Conservation (phyloP, 1,140 invertebrate genomes). For the Penaeus chinensis region DNA sequence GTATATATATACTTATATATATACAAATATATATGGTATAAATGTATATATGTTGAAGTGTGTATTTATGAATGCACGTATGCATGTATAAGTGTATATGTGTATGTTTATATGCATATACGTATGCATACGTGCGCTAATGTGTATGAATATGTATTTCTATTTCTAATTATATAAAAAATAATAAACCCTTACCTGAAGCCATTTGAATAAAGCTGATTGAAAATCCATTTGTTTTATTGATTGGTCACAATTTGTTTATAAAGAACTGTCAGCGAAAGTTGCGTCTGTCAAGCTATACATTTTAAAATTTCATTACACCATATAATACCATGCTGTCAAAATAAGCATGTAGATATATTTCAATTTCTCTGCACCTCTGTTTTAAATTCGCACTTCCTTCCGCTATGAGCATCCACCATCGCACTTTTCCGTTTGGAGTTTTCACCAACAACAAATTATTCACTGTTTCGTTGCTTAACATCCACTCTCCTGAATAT, state of each 20-base stretch:
- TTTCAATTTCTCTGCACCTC: no score
- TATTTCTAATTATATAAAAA: neutral
- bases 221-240: neutral
- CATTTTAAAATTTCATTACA: no score
- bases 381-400: no score
- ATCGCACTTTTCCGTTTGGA: no score
- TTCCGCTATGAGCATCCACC: no score
- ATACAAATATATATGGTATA: neutral
- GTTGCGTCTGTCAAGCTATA: no score
- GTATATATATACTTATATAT: conserved; percentile 4
- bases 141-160: neutral
- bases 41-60: neutral
- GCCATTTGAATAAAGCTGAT: neutral
- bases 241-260: neutral
- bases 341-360: no score
- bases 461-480: no score
- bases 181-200: neutral
- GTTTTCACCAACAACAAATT: no score
- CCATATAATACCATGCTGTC: no score
- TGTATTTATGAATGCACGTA: neutral
- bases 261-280: no score
- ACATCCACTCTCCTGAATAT: no score
- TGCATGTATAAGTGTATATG: neutral
- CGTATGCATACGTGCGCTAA: neutral
- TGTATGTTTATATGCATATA: neutral